Conservation (phyloP, 2,797 vertebrate genomes). For the Lepidocolaptes lacrymiger region DNA sequence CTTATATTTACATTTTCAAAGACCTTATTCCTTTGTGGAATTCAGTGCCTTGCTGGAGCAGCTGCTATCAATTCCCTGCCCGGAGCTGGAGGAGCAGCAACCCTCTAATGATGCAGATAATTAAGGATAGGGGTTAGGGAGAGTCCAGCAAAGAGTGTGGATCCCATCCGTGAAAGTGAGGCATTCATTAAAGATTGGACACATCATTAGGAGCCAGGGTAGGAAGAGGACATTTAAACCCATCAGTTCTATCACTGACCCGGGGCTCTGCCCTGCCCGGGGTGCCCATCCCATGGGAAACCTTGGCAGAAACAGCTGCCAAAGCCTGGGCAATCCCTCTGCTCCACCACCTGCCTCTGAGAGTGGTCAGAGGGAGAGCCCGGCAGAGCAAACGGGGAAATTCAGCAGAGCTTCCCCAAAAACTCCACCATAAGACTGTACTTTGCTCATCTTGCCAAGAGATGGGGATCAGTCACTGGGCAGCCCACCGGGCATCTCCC, state of each 20-base stretch:
- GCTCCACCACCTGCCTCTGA: background rate
- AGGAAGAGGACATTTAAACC: background rate
- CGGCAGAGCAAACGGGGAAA: rapidly evolving
- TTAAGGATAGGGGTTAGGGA: background rate
- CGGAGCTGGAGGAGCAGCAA: background rate
- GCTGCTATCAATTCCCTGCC: background rate
- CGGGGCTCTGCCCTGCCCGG: background rate
- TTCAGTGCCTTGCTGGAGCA: background rate
- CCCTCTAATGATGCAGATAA: background rate
- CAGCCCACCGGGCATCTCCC: background rate
- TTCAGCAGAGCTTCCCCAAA: background rate
- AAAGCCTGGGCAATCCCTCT: background rate
- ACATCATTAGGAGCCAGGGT: background rate
- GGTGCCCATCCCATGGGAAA: background rate
- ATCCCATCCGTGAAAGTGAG: background rate
- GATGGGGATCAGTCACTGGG: background rate
- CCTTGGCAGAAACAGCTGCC: background rate
- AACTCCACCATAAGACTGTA: background rate
- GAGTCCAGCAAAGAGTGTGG: background rate
- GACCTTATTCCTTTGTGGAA: background rate
- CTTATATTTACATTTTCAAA: background rate
- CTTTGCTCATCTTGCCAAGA: background rate
- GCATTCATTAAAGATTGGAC: rapidly evolving
- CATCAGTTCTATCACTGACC: background rate
- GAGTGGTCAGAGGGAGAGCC: background rate